A percentile compares a stretch with the other conserved stretches of the same genome.
Conservation (phyloP, 1,140 invertebrate genomes). For the Mamestra configurata region DNA sequence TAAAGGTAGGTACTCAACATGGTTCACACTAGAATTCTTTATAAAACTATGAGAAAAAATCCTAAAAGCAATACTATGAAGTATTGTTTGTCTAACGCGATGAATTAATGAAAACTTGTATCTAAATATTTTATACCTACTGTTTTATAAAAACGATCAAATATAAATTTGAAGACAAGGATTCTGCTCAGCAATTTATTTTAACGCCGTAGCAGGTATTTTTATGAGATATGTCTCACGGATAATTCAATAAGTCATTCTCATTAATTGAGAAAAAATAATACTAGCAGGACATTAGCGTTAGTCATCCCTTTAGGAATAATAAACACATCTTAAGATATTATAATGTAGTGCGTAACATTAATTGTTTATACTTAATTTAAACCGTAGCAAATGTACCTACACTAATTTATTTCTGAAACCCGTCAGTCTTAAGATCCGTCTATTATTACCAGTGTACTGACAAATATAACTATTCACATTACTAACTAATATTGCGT, state of each 20-base stretch:
- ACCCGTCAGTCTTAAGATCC: conserved; percentile 79
- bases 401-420: conserved; percentile 57
- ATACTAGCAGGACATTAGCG: conserved; percentile 33
- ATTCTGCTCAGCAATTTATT: conserved; percentile 39
- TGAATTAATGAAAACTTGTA: conserved; percentile 38
- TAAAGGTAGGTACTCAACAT: not conserved
- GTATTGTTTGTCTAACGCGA: conserved; percentile 35
- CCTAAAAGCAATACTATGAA: conserved; percentile 44
- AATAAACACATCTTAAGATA: conserved; percentile 82
- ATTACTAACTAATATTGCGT: conserved; percentile 59
- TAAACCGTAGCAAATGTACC: conserved; percentile 56
- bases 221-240: conserved; percentile 47
- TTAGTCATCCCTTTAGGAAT: conserved; percentile 59
- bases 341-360: conserved; percentile 39
- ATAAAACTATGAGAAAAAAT: conserved; percentile 41
- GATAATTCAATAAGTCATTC: conserved; percentile 34
- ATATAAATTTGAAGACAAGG: conserved; percentile 39
- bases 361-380: conserved; percentile 54
- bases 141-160: conserved; percentile 48
- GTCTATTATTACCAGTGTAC: conserved; percentile 73
- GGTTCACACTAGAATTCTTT: conserved; percentile 13
- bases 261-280: conserved; percentile 22
- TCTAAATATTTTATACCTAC: conserved; percentile 32
- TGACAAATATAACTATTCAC: conserved; percentile 45
- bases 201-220: conserved; percentile 26